phyloP scores from a whole-genome alignment of 2,113 vertebrate genomes.

The Emberiza fucata region DNA sequence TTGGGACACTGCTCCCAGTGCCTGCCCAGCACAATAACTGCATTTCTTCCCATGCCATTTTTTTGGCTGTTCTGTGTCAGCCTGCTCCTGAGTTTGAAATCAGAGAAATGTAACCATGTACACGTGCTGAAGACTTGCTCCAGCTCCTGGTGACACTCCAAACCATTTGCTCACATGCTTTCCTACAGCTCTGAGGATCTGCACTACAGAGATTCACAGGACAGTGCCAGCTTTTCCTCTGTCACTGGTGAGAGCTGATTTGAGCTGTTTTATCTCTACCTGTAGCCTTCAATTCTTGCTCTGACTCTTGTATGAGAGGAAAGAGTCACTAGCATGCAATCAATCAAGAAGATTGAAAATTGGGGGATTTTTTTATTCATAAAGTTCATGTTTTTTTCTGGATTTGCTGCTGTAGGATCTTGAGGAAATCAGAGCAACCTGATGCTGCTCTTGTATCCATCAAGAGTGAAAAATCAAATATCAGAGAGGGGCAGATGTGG shows the following conservation, averaged over 20 bases:
- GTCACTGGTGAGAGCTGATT: not conserved
- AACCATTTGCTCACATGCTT: fast-evolving
- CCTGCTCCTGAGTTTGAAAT: not conserved
- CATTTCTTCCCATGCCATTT: not conserved
- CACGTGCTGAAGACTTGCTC: not conserved
- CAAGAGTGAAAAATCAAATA: not conserved
- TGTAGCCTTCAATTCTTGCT: not conserved
- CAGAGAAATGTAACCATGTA: not conserved
- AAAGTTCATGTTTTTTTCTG: not conserved
- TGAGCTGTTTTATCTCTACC: not conserved
- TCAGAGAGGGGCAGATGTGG: not conserved
- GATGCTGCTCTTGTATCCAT: not conserved
- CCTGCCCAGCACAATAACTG: not conserved
- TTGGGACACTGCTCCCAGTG: not conserved
- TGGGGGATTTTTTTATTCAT: not conserved
- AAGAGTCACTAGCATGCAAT: not conserved
- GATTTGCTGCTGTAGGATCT: not conserved
- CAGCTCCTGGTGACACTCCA: not conserved
- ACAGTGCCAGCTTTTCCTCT: not conserved
- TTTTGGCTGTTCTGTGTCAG: not conserved
- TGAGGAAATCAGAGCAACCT: not conserved
- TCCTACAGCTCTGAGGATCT: not conserved
- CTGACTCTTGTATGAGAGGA: not conserved
- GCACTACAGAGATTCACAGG: not conserved
- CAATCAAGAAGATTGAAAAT: not conserved